Evolutionary conservation across 2,888 invertebrate genomes (phyloP).

Genomic region (Hipparchia sbordonii): DNA sequence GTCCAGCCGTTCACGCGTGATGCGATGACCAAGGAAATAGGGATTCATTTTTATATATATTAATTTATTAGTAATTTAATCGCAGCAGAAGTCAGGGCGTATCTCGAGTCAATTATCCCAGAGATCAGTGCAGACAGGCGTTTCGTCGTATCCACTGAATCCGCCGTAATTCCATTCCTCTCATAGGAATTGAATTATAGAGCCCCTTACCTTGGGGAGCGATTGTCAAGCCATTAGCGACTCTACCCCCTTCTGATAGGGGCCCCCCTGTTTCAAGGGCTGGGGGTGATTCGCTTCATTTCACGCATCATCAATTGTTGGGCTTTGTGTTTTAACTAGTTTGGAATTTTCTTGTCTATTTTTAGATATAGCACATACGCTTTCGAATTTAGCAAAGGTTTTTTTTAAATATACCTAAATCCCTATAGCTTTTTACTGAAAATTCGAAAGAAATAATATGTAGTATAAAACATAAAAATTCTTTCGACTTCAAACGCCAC

Average conservation of each 20-base stretch:
- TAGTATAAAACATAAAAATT: no score
- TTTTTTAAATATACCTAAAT: no score
- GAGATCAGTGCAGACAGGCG: conserved; percentile 10
- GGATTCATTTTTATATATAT: no score
- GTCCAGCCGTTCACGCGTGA: no score
- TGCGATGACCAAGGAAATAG: no score
- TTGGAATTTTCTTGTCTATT: not conserved
- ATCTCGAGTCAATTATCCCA: conserved; percentile 5
- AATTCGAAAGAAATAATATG: no score
- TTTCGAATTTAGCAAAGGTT: no score
- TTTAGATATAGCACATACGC: no score
- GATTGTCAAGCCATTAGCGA: conserved; percentile 17
- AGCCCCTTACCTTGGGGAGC: conserved; percentile 23
- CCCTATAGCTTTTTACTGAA: no score
- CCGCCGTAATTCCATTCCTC: conserved; percentile 20
- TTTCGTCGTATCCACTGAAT: not conserved
- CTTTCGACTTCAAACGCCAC: no score
- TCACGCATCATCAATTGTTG: conserved; percentile 33
- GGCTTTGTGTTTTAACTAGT: conserved; percentile 22
- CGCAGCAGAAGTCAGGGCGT: not conserved
- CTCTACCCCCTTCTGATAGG: conserved; percentile 20
- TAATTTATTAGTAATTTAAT: not conserved
- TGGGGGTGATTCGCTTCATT: conserved; percentile 28
- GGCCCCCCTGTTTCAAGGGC: not conserved
- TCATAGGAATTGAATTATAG: conserved; percentile 31